Percentiles rank a stretch among this genome's conserved stretches.
These are phyloP conservation scores for Glandiceps talaboti DNA, from an alignment of 53 echinoderm and acorn worm species.

Conservation along the genomic window DNA sequence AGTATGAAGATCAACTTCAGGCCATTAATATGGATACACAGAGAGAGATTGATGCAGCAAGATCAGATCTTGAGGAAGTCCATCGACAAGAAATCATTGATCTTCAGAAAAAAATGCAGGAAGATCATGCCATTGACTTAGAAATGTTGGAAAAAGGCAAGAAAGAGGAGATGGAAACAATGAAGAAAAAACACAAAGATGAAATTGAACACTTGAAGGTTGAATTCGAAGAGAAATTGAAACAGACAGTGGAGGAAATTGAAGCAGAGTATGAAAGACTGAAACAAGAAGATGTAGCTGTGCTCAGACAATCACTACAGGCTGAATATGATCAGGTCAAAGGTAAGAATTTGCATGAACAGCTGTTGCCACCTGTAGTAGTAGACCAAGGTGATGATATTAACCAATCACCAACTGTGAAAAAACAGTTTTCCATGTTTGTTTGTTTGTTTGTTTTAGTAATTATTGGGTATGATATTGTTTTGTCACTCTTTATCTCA, in stretches of 20 bases:
- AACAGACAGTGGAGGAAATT: conserved; percentile 19
- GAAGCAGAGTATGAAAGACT: not conserved
- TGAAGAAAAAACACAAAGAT: conserved; percentile 50
- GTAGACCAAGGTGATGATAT: too few relatives aligned
- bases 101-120: conserved; percentile 34
- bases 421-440: too few relatives aligned
- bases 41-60: conserved; percentile 47
- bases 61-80: conserved; percentile 76
- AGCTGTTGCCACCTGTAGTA: too few relatives aligned
- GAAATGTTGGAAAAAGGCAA: conserved; percentile 28
- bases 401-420: too few relatives aligned
- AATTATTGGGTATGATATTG: too few relatives aligned
- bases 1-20: conserved; percentile 62
- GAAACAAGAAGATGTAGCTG: not conserved
- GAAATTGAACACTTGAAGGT: conserved; percentile 24
- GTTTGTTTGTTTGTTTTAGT: too few relatives aligned
- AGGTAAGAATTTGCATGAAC: conserved; percentile 19
- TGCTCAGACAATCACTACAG: conserved; percentile 33
- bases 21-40: conserved; percentile 56
- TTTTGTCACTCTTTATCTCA: too few relatives aligned
- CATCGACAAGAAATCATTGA: conserved; percentile 61
- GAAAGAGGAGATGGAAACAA: conserved; percentile 49
- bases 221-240: conserved; percentile 30
- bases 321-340: conserved; percentile 43
- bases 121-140: conserved; percentile 34